Base-by-base conservation (phyloP, 2,113 vertebrate genomes). In the Cardinalis cardinalis region DNA sequence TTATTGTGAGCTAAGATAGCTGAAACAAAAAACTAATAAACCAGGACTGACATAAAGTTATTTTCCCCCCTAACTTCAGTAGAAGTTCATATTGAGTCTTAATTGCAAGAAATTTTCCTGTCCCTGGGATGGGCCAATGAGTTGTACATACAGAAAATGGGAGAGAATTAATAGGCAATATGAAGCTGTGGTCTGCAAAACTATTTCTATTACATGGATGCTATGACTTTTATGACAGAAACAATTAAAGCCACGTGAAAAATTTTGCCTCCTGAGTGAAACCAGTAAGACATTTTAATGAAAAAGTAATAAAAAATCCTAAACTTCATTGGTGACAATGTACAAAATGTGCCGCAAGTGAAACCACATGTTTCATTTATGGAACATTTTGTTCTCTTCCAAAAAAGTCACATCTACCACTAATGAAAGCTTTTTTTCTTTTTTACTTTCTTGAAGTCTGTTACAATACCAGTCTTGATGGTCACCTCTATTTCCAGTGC, bases 161-260 rank as follows among this genome's bases (percentile, higher is more conserved):
- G 68, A 90, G 53, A 59, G 55, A 89, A 94, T 70, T 93, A 93
- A 82, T 34, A 90, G 68, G 64, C 59, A 90, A 85, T 80, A 63
- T 44, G 65, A 94, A 92, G 72, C 79, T 92, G 87, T 68, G 95
- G 92, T 94, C 84, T 87, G 78, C 43, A 82, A 87, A 95, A 85
- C 78, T 93, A 93, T 95, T 94, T 89, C 81, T 94, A 80, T 94
- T 95, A 92, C 92, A 95, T 52, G 78, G 92, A 95, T 95, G 90
- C 90, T 93, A 92, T 89, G 93, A 85, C 89, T 95, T 95, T 94
- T 95, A 95, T 94, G 95, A 94, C 87, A 95, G 92, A 95, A 95
- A 93, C 95, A 89, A 95, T 95, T 95, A 95, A 96, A 96, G 81
- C 71, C 93, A 93, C n/a, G 84, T 96, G 95, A 95, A 95, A 95